Evolutionary conservation across 1,140 invertebrate species (phyloP).

Genomic region (Coelopa frigida): DNA sequence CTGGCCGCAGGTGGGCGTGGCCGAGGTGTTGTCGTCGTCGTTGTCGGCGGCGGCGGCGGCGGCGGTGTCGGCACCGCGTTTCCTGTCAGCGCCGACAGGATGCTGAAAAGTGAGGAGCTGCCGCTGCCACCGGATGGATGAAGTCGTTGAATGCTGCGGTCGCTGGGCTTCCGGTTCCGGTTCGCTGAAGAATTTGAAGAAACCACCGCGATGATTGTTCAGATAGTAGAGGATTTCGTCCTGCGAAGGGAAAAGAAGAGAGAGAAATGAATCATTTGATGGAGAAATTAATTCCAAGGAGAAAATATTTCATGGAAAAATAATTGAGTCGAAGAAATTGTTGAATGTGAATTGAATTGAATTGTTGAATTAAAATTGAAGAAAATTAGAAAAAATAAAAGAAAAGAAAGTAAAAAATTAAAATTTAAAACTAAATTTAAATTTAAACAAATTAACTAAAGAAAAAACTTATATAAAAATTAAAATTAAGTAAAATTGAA

Average conservation of each 20-base stretch:
- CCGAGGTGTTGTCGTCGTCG: slow-evolving; percentile 21
- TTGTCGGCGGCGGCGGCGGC: slow-evolving; percentile 23
- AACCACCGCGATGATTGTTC: slow-evolving; percentile 79
- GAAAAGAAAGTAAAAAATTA: too few relatives aligned
- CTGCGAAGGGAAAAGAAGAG: slow-evolving; percentile 19
- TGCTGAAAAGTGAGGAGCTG: slow-evolving; percentile 30
- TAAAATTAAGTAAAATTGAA: too few relatives aligned
- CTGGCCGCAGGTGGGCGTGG: not conserved
- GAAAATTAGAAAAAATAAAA: too few relatives aligned
- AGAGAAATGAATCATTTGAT: slow-evolving; percentile 2
- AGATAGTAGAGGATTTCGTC: slow-evolving; percentile 67
- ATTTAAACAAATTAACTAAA: too few relatives aligned
- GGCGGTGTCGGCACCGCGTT: slow-evolving; percentile 19
- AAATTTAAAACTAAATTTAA: too few relatives aligned
- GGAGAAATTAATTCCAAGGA: not conserved
- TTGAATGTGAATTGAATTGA: too few relatives aligned
- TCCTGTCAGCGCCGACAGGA: slow-evolving; percentile 33
- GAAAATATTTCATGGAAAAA: too few relatives aligned
- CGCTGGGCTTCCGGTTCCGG: slow-evolving; percentile 28
- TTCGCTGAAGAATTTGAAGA: slow-evolving; percentile 68
- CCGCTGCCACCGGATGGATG: slow-evolving; percentile 4
- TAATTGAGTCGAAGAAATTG: too few relatives aligned
- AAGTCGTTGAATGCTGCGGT: slow-evolving; percentile 14
- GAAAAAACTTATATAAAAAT: too few relatives aligned
- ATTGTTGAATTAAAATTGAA: too few relatives aligned